Evolutionary conservation across 2,113 vertebrate genomes (phyloP).

Genomic region (Sardina pilchardus): DNA sequence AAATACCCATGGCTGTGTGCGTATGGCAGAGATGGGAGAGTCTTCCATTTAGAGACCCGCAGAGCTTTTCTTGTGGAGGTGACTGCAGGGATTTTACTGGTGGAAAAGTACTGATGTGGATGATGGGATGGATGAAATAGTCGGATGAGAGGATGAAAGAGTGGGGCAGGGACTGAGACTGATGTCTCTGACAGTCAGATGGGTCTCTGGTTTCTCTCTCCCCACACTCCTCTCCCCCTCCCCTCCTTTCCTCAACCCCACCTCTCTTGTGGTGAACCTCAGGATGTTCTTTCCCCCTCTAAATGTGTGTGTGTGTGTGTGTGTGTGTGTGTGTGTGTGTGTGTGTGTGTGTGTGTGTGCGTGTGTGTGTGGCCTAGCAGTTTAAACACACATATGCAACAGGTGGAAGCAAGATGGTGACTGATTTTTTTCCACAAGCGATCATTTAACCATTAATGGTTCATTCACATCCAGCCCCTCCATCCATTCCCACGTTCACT

Average conservation of each 20-base stretch:
- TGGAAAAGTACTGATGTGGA: slow-evolving; percentile 3
- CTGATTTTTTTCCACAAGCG: neutral
- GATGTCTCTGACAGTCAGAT: neutral
- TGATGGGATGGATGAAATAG: neutral
- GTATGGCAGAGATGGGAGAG: slow-evolving; percentile 10
- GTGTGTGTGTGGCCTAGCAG: neutral
- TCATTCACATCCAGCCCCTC: neutral
- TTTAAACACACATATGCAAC: neutral
- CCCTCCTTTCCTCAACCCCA: neutral
- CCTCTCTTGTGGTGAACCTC: slow-evolving; percentile 43
- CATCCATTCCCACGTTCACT: neutral
- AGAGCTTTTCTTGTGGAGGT: neutral
- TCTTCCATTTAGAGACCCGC: neutral
- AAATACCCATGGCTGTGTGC: slow-evolving; percentile 13
- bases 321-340: neutral
- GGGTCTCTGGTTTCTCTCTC: neutral
- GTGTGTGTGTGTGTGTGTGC: neutral
- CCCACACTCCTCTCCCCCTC: neutral
- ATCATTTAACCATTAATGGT: neutral
- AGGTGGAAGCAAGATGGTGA: neutral
- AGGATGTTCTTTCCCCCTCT: slow-evolving; percentile 18
- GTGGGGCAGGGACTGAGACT: neutral
- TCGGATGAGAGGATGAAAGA: neutral
- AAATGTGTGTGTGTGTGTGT: neutral
- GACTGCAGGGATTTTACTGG: neutral